These are phyloP conservation scores for Cephus spinipes DNA, from an alignment of 2,888 invertebrate genomes.

Conservation along the genomic window DNA sequence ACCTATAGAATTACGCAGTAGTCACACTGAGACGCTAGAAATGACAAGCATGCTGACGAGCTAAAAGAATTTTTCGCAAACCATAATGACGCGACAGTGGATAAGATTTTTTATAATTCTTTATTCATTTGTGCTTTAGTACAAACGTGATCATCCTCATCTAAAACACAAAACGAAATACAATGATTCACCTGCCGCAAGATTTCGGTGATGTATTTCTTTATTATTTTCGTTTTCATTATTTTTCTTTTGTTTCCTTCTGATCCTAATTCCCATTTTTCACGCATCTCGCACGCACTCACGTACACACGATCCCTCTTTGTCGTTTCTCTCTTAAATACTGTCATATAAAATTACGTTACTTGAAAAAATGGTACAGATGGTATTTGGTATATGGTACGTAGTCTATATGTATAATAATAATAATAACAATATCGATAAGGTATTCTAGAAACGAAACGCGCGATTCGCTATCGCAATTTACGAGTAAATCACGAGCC, in stretches of 20 bases:
- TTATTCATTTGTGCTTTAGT: conserved; percentile 60
- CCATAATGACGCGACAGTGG: background rate
- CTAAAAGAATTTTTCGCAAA: background rate
- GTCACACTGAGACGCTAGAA: no score
- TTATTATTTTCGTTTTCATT: background rate
- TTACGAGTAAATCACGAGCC: background rate
- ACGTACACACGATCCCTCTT: conserved; percentile 25
- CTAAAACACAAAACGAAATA: conserved; percentile 41
- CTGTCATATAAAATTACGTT: conserved; percentile 54
- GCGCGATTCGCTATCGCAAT: conserved; percentile 5
- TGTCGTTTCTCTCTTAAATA: conserved; percentile 5
- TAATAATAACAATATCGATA: conserved; percentile 20
- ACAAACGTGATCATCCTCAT: conserved; percentile 46
- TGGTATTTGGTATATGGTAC: conserved; percentile 35
- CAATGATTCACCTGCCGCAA: conserved; percentile 18
- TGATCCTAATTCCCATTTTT: conserved; percentile 16
- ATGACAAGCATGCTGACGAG: no score
- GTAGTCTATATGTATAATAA: conserved; percentile 16
- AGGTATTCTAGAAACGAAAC: conserved; percentile 14
- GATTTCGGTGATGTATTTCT: background rate
- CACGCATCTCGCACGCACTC: conserved; percentile 23
- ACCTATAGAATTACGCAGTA: no score
- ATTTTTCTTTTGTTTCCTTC: conserved; percentile 11
- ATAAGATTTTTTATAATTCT: conserved; percentile 41
- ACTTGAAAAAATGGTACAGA: conserved; percentile 49